These are phyloP conservation scores for Tetrax tetrax DNA, from an alignment of 2,113 vertebrate genomes.

Conservation along the genomic window DNA sequence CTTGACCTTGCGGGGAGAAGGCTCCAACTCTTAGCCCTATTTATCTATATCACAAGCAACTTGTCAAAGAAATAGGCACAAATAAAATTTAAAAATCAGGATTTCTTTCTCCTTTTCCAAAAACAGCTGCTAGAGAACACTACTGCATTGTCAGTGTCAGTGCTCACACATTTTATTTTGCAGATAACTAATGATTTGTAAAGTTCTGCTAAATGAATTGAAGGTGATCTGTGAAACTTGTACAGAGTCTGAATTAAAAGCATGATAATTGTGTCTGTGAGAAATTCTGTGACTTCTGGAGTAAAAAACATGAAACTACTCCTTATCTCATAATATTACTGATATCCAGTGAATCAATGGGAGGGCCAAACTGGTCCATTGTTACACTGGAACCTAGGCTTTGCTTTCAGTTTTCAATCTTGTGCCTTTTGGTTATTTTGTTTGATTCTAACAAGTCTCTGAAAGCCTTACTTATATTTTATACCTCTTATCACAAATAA, in stretches of 20 bases:
- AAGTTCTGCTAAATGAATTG: neutral
- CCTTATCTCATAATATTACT: neutral
- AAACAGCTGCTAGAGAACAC: neutral
- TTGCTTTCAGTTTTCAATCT: neutral
- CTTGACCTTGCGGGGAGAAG: neutral
- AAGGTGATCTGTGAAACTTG: neutral
- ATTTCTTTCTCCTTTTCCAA: neutral
- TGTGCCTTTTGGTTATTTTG: neutral
- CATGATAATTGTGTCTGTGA: neutral
- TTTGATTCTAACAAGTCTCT: neutral
- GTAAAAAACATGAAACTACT: neutral
- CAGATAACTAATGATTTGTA: neutral
- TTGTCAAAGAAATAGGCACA: neutral
- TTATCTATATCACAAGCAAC: neutral
- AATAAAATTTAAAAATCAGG: neutral
- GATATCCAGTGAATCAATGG: neutral
- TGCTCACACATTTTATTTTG: neutral
- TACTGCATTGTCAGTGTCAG: neutral
- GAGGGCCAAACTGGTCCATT: neutral
- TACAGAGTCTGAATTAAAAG: neutral
- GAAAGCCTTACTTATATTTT: neutral
- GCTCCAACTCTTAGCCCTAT: neutral
- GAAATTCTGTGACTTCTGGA: neutral
- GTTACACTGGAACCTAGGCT: neutral
- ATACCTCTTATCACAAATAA: too few relatives aligned